Percentiles rank a stretch among this genome's conserved stretches.
Conservation (phyloP, 2,797 vertebrate genomes). For the Microcaecilia unicolor region DNA sequence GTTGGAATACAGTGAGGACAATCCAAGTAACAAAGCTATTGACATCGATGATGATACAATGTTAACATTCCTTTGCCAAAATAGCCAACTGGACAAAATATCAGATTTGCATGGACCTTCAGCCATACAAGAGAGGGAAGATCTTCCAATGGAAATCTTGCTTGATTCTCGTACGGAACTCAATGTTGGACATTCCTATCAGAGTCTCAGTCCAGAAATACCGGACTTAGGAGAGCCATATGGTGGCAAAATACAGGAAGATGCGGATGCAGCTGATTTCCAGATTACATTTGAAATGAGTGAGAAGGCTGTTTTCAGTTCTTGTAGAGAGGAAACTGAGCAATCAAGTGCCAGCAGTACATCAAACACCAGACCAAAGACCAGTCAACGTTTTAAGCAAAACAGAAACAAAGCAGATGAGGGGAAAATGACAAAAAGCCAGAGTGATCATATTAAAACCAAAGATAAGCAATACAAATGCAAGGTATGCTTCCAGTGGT, state of each 20-base stretch:
- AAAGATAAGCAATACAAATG: conserved; percentile 91
- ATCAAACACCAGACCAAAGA: not conserved
- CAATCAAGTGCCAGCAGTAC: conserved; percentile 7
- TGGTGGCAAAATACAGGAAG: conserved; percentile 11
- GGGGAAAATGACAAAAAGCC: conserved; percentile 46
- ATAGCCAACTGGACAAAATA: conserved; percentile 34
- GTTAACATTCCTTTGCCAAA: conserved; percentile 41
- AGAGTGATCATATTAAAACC: conserved; percentile 60
- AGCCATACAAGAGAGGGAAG: conserved; percentile 26
- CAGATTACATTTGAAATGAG: conserved; percentile 68
- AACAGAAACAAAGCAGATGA: conserved; percentile 44
- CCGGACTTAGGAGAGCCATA: conserved; percentile 26
- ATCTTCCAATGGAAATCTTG: conserved; percentile 24
- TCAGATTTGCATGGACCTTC: conserved; percentile 35
- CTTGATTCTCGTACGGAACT: conserved; percentile 41
- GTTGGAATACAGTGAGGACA: not conserved
- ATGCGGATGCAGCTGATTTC: conserved; percentile 28
- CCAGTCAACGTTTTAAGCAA: conserved; percentile 28
- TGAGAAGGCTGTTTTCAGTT: conserved; percentile 64
- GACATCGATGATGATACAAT: conserved; percentile 29
- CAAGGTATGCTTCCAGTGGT: conserved; percentile 93
- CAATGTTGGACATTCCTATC: conserved; percentile 35
- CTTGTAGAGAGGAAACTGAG: conserved; percentile 49
- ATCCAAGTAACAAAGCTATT: conserved; percentile 25
- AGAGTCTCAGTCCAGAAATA: conserved; percentile 21